Evolutionary conservation across 2,113 vertebrate genomes (phyloP), one percentile per base, ranked within the genome.

Genomic region (Halcyon senegalensis): DNA sequence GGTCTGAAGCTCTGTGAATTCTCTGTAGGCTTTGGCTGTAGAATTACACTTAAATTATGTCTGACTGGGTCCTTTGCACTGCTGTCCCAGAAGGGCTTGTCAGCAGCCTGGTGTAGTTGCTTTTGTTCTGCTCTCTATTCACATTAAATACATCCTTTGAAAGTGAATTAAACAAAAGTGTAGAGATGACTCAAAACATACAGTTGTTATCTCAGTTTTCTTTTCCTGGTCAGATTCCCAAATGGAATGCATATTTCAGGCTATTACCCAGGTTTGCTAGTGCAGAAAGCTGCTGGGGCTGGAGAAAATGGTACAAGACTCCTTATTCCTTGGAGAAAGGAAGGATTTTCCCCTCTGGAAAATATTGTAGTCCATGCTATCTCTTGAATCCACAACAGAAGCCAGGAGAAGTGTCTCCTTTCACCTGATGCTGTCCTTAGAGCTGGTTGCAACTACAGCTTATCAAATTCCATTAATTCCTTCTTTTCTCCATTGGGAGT

Each of bases 121-220:
- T 81, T 94, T 92, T 92, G 69, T 84, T 94, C 60, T 83, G 79
- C 56, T 89, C 48, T 81, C 60, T 60, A 8, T 72, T 94, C 72
- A 60, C 39, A 64, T 30, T 64, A 75, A 93, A 78, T 72, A 35
- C 56, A 68, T 39, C 35, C 27, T 95, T 89, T 87, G 68, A 88
- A 96, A 50, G 11, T 3, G 82, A 84, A 58, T 86, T 92, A 64
- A 94, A 67, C 79, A 55, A 24, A 64, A 86, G 55, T 28, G 37
- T 39, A 67, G 67, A 74, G 63, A 67, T 74, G 20, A 88, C 75
- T 95, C 62, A 67, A 73, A 74, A 67, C 37, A 70, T 70, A 53
- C 18, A 37, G 8, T 43, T 82, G 39, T 75, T 95, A 86, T 48
- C 85, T 84, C 59, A 2, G 2, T 74, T 85, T 89, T 76, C 55